Evolutionary conservation across 2,113 vertebrate genomes (phyloP), one percentile per base, ranked within the genome.

Genomic region (Albula goreensis): DNA sequence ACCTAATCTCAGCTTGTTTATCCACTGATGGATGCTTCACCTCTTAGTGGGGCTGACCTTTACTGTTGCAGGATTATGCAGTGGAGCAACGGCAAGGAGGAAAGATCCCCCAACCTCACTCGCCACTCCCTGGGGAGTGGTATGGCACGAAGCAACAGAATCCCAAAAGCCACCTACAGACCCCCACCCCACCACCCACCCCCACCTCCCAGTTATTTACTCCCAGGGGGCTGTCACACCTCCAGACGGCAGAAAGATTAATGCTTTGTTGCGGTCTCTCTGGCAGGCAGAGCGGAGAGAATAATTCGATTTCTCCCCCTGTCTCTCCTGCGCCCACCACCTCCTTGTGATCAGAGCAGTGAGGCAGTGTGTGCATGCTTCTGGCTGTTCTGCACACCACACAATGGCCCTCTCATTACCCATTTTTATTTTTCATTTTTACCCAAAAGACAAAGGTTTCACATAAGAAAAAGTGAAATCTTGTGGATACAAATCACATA

Each of bases 301-400:
- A 92, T 92, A 92, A 94, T 93, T 93, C 91, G 90, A 93, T 93
- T 93, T 92, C 91, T 91, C 90, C 90, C 93, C 88, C 87, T 80
- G 90, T 91, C 90, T 93, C 87, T 87, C 83, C 86, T 83, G 87
- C 78, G 85, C 88, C 87, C 57, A 78, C 66, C 41, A 50, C 48
- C 66, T 53, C 63, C 31, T 83, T 15, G 50, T 49, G 52, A 86
- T 77, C 81, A 50, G 31, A 83, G 56, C 41, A 4, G 85, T 25
- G 50, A 7, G 19, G 56, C 41, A 4, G 85, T 49, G 50, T 12
- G 19, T 79, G 31, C 31, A 78, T 89, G 88, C 83, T 60, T 87
- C 87, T 86, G 90, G 88, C 89, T 87, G 83, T 85, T 90, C 52
- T 31, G 13, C 77, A 66, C 57, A 13, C 41, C 57, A 49, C 85